phyloP scores from a whole-genome alignment of 2,888 invertebrate species.

The Chironomus riparius region DNA sequence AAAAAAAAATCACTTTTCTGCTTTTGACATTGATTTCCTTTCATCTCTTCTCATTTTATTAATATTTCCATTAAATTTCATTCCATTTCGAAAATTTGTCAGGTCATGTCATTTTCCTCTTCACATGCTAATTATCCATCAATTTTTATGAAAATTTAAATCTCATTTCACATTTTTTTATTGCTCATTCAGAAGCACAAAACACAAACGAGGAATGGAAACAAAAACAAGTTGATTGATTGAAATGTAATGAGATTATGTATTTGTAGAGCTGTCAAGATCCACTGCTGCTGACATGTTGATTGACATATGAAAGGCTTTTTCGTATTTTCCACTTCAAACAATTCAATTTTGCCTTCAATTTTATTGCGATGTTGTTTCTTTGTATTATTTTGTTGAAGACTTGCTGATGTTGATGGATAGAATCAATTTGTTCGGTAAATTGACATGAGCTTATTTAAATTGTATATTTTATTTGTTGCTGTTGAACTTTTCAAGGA shows the following conservation, averaged over 20 bases:
- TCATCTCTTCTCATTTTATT: not conserved
- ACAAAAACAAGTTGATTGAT: constrained; percentile 13
- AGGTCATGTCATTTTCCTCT: not conserved
- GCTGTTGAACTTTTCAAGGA: no score
- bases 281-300: not conserved
- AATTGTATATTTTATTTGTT: no score
- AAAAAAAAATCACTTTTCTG: not conserved
- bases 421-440: no score
- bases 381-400: no score
- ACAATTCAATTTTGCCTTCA: constrained; percentile 4
- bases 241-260: constrained; percentile 22
- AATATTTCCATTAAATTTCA: not conserved
- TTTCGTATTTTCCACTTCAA: constrained; percentile 6
- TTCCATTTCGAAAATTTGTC: not conserved
- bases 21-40: constrained; percentile 1
- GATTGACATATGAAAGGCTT: constrained; percentile 25
- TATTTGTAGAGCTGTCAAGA: not conserved
- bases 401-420: no score
- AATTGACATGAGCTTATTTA: no score
- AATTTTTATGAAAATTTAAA: no score
- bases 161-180: not conserved
- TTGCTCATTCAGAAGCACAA: not conserved
- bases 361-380: not conserved
- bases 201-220: not conserved
- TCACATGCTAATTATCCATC: constrained; percentile 11